These are phyloP conservation scores for Macrosoma leucophasiata DNA, from an alignment of 2,888 invertebrate genomes.

Conservation along the genomic window DNA sequence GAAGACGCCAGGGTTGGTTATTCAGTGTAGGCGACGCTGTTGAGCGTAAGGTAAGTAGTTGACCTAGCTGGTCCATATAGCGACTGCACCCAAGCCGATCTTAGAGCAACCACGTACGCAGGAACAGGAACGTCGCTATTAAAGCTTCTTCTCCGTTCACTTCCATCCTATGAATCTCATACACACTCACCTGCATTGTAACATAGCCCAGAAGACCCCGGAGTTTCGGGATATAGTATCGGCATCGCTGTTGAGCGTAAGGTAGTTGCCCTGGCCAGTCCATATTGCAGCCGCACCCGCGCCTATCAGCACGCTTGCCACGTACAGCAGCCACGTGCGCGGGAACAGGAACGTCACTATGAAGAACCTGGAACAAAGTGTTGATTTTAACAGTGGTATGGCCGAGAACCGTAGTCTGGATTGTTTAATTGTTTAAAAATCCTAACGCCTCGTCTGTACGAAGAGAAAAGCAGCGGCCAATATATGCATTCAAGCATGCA, in stretches of 20 bases:
- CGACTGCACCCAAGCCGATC: constrained; percentile 93
- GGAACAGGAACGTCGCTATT: constrained; percentile 90
- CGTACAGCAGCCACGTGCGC: constrained; percentile 87
- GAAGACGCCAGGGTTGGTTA: constrained; percentile 95
- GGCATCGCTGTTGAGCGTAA: constrained; percentile 92
- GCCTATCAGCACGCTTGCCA: constrained; percentile 90
- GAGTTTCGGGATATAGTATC: constrained; percentile 95
- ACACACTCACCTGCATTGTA: constrained; percentile 85
- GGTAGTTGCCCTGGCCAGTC: constrained; percentile 92
- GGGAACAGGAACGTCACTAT: constrained; percentile 92
- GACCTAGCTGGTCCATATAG: constrained; percentile 98
- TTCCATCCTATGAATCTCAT: too few relatives aligned
- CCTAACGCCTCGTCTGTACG: too few relatives aligned
- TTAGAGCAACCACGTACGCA: constrained; percentile 80
- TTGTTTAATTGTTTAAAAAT: too few relatives aligned
- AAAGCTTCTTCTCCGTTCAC: too few relatives aligned
- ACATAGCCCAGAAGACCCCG: constrained; percentile 97
- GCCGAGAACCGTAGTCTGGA: too few relatives aligned
- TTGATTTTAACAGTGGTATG: too few relatives aligned
- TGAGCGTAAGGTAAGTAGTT: constrained; percentile 85
- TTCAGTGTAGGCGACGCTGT: constrained; percentile 91
- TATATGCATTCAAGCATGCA: too few relatives aligned
- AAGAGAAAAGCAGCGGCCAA: too few relatives aligned
- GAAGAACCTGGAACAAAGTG: constrained; percentile 85
- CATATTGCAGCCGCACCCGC: constrained; percentile 95